Percentiles rank a stretch among this genome's conserved stretches.
phyloP scores from a whole-genome alignment of 2,113 vertebrate genomes.

The Narcine bancroftii region DNA sequence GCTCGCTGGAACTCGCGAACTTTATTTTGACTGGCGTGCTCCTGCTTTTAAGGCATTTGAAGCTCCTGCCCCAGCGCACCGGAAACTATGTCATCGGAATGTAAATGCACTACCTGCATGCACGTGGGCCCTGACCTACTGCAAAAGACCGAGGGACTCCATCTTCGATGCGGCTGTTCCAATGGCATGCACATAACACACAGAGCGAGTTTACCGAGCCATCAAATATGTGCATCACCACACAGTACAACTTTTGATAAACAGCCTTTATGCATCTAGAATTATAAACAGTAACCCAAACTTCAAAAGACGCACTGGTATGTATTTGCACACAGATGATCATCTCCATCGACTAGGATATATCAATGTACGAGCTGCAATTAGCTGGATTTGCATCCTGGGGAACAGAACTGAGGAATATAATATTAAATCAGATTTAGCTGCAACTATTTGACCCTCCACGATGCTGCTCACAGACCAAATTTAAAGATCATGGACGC shows the following conservation, averaged over 20 bases:
- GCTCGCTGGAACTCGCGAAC: no score
- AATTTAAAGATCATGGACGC: background rate
- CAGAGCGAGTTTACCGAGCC: no score
- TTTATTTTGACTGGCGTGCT: no score
- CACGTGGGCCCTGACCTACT: no score
- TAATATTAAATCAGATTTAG: background rate
- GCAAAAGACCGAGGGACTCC: no score
- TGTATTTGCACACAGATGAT: background rate
- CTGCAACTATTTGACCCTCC: background rate
- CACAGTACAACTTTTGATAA: background rate
- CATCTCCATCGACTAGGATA: background rate
- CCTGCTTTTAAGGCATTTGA: no score
- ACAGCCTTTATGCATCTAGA: background rate
- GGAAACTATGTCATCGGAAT: no score
- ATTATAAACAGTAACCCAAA: background rate
- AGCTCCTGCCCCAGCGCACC: no score
- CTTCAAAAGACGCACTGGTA: background rate
- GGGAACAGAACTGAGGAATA: background rate
- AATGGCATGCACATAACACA: no score
- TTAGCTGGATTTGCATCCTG: background rate
- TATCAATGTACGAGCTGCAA: background rate
- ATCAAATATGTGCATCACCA: no score
- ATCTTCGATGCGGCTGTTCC: no score
- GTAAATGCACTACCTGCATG: no score
- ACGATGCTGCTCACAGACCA: background rate